phyloP scores from a whole-genome alignment of 2,797 vertebrate genomes.

The Poecilia gillii region DNA sequence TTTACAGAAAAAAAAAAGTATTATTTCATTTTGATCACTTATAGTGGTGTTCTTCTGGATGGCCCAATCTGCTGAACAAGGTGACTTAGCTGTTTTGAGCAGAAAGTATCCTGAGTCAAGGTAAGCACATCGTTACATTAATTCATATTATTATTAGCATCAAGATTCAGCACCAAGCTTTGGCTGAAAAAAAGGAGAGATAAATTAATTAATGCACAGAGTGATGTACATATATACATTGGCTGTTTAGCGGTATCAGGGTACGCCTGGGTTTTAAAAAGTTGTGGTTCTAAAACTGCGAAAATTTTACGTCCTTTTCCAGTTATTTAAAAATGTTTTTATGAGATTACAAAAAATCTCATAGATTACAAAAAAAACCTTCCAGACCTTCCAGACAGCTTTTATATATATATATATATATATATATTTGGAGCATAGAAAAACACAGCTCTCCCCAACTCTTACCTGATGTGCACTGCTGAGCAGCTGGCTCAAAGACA shows the following conservation, averaged over 20 bases:
- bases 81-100: slow-evolving; percentile 51
- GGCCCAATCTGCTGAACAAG: slow-evolving; percentile 54
- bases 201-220: slow-evolving; percentile 70
- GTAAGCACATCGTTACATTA: slow-evolving; percentile 61
- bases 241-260: slow-evolving; percentile 12
- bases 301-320: not conserved
- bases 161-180: slow-evolving; percentile 52
- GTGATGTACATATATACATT: slow-evolving; percentile 25
- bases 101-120: slow-evolving; percentile 37
- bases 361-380: not conserved
- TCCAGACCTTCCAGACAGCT: not conserved
- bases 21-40: slow-evolving; percentile 44
- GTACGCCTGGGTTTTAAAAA: not conserved
- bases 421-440: not conserved
- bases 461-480: not conserved
- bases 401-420: not conserved
- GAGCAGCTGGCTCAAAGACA: not conserved
- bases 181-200: slow-evolving; percentile 68
- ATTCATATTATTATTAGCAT: slow-evolving; percentile 50
- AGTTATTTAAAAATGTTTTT: not conserved
- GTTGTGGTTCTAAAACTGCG: not conserved
- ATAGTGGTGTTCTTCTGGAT: slow-evolving; percentile 26
- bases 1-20: slow-evolving; percentile 21
- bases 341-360: not conserved
- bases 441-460: not conserved